Conservation (phyloP, 2,888 invertebrate species). For the Empis livida region DNA sequence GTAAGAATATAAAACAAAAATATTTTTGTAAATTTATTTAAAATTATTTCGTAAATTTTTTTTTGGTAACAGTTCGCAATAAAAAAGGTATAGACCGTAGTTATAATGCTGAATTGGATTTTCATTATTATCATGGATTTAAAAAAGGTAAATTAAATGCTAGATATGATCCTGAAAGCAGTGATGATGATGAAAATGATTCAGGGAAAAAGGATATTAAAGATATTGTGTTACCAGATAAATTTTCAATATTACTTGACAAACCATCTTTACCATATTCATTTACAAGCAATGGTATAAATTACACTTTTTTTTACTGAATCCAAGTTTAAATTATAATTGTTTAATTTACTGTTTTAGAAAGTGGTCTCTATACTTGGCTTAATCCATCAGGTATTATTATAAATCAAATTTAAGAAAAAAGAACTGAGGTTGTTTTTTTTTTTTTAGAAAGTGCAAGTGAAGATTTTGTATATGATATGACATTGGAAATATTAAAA, state of each 20-base stretch:
- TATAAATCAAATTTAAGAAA: conserved; percentile 10
- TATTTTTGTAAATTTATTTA: too few relatives aligned
- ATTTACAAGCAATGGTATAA: conserved; percentile 18
- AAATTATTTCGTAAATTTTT: background rate
- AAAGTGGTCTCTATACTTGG: conserved; percentile 12
- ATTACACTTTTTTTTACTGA: conserved; percentile 15
- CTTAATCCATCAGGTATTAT: conserved; percentile 18
- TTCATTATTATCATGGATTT: conserved; percentile 20
- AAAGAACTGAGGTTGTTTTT: too few relatives aligned
- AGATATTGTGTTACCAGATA: conserved; percentile 26
- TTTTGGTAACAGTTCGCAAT: conserved; percentile 24
- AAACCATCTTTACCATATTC: conserved; percentile 24
- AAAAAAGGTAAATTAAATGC: conserved; percentile 2
- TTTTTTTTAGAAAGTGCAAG: conserved; percentile 22
- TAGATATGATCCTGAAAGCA: conserved; percentile 8
- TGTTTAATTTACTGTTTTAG: conserved; percentile 10
- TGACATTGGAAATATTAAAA: conserved; percentile 26
- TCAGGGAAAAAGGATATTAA: conserved; percentile 16
- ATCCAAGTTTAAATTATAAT: conserved; percentile 1
- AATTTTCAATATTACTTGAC: conserved; percentile 25
- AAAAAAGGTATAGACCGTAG: conserved; percentile 25
- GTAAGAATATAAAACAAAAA: conserved; percentile 13
- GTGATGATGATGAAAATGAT: conserved; percentile 18
- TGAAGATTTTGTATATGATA: conserved; percentile 24
- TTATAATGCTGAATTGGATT: conserved; percentile 28